These are phyloP conservation scores for Zaprionus camerounensis DNA, from an alignment of 1,140 invertebrate genomes.

Conservation along the genomic window DNA sequence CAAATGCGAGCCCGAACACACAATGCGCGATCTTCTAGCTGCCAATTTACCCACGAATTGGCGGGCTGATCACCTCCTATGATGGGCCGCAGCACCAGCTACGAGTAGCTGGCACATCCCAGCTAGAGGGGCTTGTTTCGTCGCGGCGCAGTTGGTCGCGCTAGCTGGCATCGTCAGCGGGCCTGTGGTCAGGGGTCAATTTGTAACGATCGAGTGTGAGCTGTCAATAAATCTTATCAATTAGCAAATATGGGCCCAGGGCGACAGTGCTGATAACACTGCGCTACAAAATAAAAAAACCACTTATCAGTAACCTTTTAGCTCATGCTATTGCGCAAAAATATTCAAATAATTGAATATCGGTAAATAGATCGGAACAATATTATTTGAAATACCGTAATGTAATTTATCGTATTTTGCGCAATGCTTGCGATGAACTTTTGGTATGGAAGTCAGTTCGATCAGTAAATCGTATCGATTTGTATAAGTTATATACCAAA, in stretches of 20 bases:
- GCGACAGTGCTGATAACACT: constrained; percentile 8
- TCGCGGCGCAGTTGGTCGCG: constrained; percentile 46
- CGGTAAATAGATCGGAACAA: background rate
- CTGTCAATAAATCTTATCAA: constrained; percentile 79
- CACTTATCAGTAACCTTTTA: background rate
- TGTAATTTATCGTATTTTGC: background rate
- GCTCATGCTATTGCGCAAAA: background rate
- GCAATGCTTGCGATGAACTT: background rate
- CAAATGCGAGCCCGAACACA: constrained; percentile 42
- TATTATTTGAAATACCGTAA: background rate
- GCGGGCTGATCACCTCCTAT: constrained; percentile 47
- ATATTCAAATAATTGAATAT: background rate
- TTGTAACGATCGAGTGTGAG: constrained; percentile 51
- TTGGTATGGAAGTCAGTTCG: background rate
- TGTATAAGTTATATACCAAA: too few relatives aligned
- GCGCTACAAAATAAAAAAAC: background rate
- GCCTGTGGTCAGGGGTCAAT: constrained; percentile 45
- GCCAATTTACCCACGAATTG: constrained; percentile 53
- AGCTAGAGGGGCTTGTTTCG: constrained; percentile 57
- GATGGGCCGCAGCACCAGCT: background rate
- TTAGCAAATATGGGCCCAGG: constrained; percentile 33
- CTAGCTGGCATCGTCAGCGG: constrained; percentile 26
- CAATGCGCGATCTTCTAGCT: constrained; percentile 20
- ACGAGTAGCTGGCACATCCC: background rate
- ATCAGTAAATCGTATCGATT: too few relatives aligned